These are phyloP conservation scores for Daptonema setosum DNA, from an alignment of 2,888 invertebrate genomes.

Conservation along the genomic window DNA sequence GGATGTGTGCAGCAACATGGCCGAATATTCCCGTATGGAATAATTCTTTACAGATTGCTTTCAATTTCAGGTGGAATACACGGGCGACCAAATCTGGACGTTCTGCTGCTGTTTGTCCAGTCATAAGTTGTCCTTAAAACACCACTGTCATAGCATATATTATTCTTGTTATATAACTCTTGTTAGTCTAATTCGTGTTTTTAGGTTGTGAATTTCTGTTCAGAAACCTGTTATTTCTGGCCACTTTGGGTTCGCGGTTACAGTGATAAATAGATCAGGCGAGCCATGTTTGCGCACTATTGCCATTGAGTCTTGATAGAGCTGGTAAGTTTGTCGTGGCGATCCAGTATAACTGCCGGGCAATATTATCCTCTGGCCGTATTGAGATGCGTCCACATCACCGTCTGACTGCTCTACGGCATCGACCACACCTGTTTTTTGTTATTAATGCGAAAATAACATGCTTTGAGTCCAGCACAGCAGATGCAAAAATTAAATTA, in stretches of 20 bases:
- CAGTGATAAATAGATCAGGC: not conserved
- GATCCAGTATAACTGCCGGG: conserved; percentile 1
- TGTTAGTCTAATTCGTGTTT: too few relatives aligned
- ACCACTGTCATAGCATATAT: too few relatives aligned
- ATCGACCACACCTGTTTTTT: not conserved
- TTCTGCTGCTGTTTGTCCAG: not conserved
- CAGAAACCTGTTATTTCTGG: not conserved
- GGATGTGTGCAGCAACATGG: too few relatives aligned
- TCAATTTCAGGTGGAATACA: not conserved
- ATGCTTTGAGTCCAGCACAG: too few relatives aligned
- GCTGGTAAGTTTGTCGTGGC: conserved; percentile 6
- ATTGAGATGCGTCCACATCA: not conserved
- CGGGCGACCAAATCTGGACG: not conserved
- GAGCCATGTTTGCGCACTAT: not conserved
- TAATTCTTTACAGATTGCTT: not conserved
- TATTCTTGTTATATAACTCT: too few relatives aligned
- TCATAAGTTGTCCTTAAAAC: not conserved
- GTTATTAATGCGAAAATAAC: too few relatives aligned
- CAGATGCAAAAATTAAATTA: too few relatives aligned
- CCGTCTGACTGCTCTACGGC: not conserved
- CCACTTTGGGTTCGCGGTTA: not conserved
- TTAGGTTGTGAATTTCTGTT: too few relatives aligned
- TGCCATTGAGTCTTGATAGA: conserved; percentile 6
- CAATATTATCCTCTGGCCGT: not conserved
- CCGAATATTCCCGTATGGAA: not conserved